Evolutionary conservation across 2,113 vertebrate species (phyloP).

Genomic region (Sander lucioperca): DNA sequence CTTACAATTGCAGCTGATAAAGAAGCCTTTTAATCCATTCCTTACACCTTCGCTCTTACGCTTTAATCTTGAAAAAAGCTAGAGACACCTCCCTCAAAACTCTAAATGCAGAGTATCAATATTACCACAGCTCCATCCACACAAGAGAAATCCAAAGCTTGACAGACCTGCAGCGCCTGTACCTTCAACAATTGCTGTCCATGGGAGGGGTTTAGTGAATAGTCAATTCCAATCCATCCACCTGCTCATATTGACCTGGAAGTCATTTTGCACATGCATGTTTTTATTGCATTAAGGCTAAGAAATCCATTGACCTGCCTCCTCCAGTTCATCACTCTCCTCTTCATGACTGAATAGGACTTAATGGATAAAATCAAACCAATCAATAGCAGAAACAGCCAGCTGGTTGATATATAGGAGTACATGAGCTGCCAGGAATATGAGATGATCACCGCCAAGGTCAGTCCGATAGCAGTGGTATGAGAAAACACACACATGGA

Average conservation of each 20-base stretch:
- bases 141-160: neutral
- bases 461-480: conserved; percentile 43
- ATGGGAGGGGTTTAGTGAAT: neutral
- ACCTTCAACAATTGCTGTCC: neutral
- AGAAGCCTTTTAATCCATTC: neutral
- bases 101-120: neutral
- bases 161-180: neutral
- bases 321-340: conserved; percentile 5
- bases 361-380: conserved; percentile 70
- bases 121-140: neutral
- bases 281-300: conserved; percentile 31
- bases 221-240: conserved; percentile 38
- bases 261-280: conserved; percentile 29
- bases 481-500: conserved; percentile 15
- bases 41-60: neutral
- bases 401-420: conserved; percentile 46
- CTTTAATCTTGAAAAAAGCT: neutral
- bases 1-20: neutral
- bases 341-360: conserved; percentile 38
- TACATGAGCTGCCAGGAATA: conserved; percentile 41
- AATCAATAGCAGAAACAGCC: conserved; percentile 54
- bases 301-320: conserved; percentile 32
- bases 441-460: conserved; percentile 59
- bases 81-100: neutral
- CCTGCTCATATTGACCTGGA: conserved; percentile 18